phyloP scores from a whole-genome alignment of 2,888 invertebrate species.

The Polietes domitor region DNA sequence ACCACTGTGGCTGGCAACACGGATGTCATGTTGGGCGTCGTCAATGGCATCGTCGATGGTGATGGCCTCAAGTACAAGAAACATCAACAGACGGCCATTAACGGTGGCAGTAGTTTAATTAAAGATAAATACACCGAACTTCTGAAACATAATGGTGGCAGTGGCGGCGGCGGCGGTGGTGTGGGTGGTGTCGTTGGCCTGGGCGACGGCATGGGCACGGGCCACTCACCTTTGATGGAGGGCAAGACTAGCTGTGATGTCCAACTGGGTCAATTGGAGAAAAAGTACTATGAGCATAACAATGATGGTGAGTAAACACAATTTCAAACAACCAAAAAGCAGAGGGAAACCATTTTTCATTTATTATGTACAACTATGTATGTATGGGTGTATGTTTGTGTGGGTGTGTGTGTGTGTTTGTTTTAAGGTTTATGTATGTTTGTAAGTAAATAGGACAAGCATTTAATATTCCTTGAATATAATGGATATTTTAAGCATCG shows the following conservation, averaged over 20 bases:
- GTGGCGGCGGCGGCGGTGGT: slow-evolving; percentile 45
- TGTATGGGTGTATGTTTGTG: not conserved
- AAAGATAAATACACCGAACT: slow-evolving; percentile 68
- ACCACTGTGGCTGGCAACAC: slow-evolving; percentile 67
- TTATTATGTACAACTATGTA: slow-evolving; percentile 5
- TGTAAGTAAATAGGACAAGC: slow-evolving; percentile 6
- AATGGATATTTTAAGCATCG: not conserved
- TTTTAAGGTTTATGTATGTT: no score
- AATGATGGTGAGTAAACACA: slow-evolving; percentile 70
- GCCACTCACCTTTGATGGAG: slow-evolving; percentile 63
- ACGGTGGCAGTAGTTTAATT: slow-evolving; percentile 62
- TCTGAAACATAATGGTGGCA: slow-evolving; percentile 64
- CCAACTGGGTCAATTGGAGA: slow-evolving; percentile 71
- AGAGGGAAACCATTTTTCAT: slow-evolving; percentile 11
- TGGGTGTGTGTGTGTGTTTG: slow-evolving; percentile 6
- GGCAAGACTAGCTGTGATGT: slow-evolving; percentile 67
- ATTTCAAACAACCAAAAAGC: slow-evolving; percentile 57
- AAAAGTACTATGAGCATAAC: slow-evolving; percentile 72
- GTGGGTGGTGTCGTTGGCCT: slow-evolving; percentile 11
- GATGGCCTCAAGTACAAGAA: slow-evolving; percentile 64
- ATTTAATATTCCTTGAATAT: not conserved
- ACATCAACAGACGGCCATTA: slow-evolving; percentile 67
- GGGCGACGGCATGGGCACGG: slow-evolving; percentile 42
- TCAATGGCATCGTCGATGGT: slow-evolving; percentile 38
- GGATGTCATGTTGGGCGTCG: slow-evolving; percentile 66